Percentiles rank a stretch among this genome's conserved stretches.
Evolutionary conservation across 2,797 vertebrate species (phyloP).

Genomic region (Capromys pilorides): DNA sequence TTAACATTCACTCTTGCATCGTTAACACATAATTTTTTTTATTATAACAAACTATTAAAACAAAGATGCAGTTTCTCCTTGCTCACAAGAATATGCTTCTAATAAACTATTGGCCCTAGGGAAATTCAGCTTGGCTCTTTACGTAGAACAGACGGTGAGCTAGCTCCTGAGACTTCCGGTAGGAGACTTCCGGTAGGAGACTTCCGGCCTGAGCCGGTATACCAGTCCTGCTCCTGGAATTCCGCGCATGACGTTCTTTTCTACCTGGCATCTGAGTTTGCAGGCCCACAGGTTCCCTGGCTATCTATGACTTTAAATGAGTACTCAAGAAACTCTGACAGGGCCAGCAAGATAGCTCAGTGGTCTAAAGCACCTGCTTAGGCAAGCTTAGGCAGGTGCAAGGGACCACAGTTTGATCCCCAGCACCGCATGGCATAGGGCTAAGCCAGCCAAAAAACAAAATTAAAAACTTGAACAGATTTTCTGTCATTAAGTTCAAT

Average conservation of each 20-base stretch:
- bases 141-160: accelerated
- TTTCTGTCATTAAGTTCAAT: background rate
- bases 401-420: no score
- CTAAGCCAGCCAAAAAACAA: no score
- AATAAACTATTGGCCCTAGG: accelerated
- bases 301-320: background rate
- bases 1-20: background rate
- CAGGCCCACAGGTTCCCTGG: background rate
- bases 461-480: background rate
- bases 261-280: accelerated
- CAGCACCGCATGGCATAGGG: no score
- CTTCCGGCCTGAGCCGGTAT: background rate
- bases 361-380: no score
- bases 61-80: background rate
- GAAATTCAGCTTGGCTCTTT: no score
- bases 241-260: background rate
- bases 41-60: background rate
- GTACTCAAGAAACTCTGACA: background rate
- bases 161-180: accelerated
- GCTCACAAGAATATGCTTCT: background rate
- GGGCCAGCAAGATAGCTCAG: background rate
- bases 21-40: background rate
- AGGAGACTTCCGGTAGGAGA: background rate
- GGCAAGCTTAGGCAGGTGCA: no score
- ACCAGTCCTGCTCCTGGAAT: background rate